These are phyloP conservation scores for Numenius phaeopus DNA, from an alignment of 2,797 vertebrate genomes.

Conservation along the genomic window DNA sequence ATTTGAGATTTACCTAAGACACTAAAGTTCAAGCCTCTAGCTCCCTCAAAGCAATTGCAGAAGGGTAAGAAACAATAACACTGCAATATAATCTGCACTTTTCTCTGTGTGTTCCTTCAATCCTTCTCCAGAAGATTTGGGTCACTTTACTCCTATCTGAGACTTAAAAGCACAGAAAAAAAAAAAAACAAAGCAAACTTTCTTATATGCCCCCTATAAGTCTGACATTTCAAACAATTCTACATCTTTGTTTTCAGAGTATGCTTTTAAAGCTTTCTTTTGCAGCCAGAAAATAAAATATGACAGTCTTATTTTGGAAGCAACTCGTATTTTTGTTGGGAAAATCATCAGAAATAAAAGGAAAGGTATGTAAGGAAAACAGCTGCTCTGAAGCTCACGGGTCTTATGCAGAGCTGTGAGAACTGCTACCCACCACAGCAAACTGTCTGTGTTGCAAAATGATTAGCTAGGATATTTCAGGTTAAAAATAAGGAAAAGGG, in stretches of 20 bases:
- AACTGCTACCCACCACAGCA: not conserved
- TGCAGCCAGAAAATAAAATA: not conserved
- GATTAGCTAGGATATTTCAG: not conserved
- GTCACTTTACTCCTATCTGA: not conserved
- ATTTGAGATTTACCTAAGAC: not conserved
- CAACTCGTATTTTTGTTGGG: not conserved
- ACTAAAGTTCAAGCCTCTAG: slow-evolving; percentile 21
- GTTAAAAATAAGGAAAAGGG: not conserved
- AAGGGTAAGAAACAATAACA: not conserved
- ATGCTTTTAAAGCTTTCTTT: not conserved
- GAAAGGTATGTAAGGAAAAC: not conserved
- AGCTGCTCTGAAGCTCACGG: not conserved
- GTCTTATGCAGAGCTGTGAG: not conserved
- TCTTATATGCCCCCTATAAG: not conserved
- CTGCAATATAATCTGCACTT: not conserved
- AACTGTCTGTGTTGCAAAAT: not conserved
- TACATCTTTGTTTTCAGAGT: not conserved
- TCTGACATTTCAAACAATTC: not conserved
- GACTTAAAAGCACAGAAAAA: slow-evolving; percentile 7
- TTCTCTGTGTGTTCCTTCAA: not conserved
- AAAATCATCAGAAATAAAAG: not conserved
- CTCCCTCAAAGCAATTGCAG: not conserved
- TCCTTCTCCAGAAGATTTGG: not conserved
- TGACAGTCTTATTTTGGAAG: not conserved
- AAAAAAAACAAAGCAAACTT: not conserved